phyloP scores from a whole-genome alignment of 2,888 invertebrate genomes.

The Aricia artaxerxes region DNA sequence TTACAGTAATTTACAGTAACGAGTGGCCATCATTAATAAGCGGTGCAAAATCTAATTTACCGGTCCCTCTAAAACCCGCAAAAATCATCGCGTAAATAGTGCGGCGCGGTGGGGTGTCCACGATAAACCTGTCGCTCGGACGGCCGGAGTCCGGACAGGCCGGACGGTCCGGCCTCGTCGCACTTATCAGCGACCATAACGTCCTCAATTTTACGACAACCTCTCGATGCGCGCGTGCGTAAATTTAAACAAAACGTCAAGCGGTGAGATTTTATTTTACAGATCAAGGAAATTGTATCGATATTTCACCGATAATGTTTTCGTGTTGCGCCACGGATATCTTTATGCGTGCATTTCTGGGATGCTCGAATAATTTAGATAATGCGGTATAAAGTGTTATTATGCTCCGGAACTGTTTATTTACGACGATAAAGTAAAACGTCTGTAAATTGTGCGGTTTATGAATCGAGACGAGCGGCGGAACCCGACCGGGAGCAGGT shows the following conservation, averaged over 20 bases:
- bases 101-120: conserved; percentile 71
- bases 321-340: conserved; percentile 68
- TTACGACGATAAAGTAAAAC: conserved; percentile 46
- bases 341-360: conserved; percentile 66
- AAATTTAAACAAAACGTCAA: conserved; percentile 74
- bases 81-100: conserved; percentile 58
- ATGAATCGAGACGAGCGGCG: conserved; percentile 41
- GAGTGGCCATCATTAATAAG: not conserved
- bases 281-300: conserved; percentile 78
- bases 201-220: conserved; percentile 77
- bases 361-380: conserved; percentile 60
- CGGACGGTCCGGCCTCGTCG: conserved; percentile 69
- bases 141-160: not conserved
- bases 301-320: conserved; percentile 76
- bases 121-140: conserved; percentile 68
- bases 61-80: conserved; percentile 42
- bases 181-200: conserved; percentile 77
- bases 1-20: not conserved
- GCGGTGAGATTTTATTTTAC: conserved; percentile 72
- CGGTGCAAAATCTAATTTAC: conserved; percentile 26
- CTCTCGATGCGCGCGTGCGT: conserved; percentile 65
- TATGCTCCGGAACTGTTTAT: conserved; percentile 43
- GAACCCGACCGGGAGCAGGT: conserved; percentile 34
- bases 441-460: conserved; percentile 47
- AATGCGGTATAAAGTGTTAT: conserved; percentile 46